Evolutionary conservation across 1,140 invertebrate genomes (phyloP), one percentile per base, ranked within the genome.

Genomic region (Cephus cinctus): DNA sequence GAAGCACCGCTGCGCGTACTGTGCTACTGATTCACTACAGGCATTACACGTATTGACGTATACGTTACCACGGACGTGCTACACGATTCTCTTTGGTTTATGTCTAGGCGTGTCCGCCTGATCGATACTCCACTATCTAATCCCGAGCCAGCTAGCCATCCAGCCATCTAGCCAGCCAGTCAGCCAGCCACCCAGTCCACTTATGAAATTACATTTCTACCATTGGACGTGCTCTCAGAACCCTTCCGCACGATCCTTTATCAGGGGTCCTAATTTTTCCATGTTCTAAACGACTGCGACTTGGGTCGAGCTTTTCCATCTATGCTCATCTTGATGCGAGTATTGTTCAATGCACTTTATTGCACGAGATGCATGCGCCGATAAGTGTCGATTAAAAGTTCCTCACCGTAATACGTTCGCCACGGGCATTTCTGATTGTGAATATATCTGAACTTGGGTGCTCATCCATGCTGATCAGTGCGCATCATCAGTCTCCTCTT

Each of bases 41-140:
- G 67, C 70, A 71, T 73, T 73, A 73, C 70, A 71, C 54, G 65
- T 67, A 71, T 70, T 67, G 66, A 69, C 63, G 64, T 70, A 66
- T 69, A 71, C 51, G 52, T 63, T 61, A 54, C 61, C 57, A 60
- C 54, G 54, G 52, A 59, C 61, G 53, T 54, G 59, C 57, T 64
- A 61, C 57, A 56, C 61, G 64, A 67, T 64, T 67, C 59, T 55
- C 59, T 63, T 65, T 63, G 56, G 62, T 65, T 67, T 67, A 65
- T 63, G 57, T 58, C 56, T 64, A 67, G 64, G 62, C 64, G 64
- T 64, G 64, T 61, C 56, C 56, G 25, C 31, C 50, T 50, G 61
- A 57, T 61, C 62, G 54, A 57, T 64, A 55, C 54, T n/a, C 34
- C 34, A 9, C 25, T 58, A 60, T 63, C 61, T 59, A 59, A 56